These are phyloP conservation scores for Ctenosaura bakeri DNA, from an alignment of 2,797 vertebrate genomes.

Conservation along the genomic window DNA sequence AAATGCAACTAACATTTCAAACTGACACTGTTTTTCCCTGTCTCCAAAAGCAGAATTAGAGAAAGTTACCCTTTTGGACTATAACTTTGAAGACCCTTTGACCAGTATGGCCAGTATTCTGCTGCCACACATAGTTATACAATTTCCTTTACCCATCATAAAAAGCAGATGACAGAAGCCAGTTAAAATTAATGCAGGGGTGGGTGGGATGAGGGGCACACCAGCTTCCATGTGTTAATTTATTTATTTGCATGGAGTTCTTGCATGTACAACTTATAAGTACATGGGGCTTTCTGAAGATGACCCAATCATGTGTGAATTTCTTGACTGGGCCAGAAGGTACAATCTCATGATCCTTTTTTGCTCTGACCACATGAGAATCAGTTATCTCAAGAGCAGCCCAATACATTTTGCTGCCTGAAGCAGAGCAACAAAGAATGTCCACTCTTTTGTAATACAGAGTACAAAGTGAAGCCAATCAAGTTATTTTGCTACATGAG, in stretches of 20 bases:
- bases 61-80: not conserved
- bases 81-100: not conserved
- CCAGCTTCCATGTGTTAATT: not conserved
- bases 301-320: not conserved
- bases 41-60: not conserved
- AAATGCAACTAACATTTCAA: not conserved
- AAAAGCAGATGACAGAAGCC: not conserved
- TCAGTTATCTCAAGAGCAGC: no score
- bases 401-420: no score
- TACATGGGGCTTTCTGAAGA: not conserved
- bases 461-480: no score
- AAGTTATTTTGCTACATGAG: no score
- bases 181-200: not conserved
- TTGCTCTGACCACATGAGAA: not conserved
- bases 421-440: no score
- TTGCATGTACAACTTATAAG: not conserved
- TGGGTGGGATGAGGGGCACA: not conserved
- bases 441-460: no score
- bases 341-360: not conserved
- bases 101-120: not conserved
- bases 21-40: not conserved
- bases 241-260: no score
- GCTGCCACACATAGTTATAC: not conserved
- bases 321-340: not conserved
- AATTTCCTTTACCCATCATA: not conserved